Evolutionary conservation across 2,797 vertebrate species (phyloP).

Genomic region (Lutjanus campechanus): DNA sequence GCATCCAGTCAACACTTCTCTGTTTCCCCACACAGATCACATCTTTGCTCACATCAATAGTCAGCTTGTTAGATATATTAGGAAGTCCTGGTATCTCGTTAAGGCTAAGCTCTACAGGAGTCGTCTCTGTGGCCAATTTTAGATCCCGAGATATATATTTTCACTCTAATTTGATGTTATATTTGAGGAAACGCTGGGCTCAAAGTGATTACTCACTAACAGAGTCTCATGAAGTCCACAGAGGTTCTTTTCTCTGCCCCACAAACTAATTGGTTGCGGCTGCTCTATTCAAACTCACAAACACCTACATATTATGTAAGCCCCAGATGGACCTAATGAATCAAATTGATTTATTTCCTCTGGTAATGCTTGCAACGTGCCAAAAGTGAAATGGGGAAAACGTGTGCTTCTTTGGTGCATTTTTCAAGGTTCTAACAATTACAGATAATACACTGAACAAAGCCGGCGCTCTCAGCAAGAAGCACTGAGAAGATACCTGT

Average conservation of each 20-base stretch:
- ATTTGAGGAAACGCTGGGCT: constrained; percentile 42
- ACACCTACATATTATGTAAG: constrained; percentile 76
- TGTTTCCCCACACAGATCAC: constrained; percentile 42
- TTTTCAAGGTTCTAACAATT: constrained; percentile 49
- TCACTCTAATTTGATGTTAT: constrained; percentile 39
- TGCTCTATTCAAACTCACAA: constrained; percentile 66
- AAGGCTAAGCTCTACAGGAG: not conserved
- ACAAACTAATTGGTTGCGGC: constrained; percentile 69
- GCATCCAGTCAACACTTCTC: constrained; percentile 39
- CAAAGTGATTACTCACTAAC: constrained; percentile 42
- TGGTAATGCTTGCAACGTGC: constrained; percentile 45
- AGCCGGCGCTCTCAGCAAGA: constrained; percentile 24
- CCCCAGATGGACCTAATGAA: constrained; percentile 73
- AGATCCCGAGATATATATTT: constrained; percentile 36
- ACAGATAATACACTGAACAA: constrained; percentile 32
- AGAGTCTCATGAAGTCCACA: constrained; percentile 47
- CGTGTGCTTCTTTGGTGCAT: constrained; percentile 42
- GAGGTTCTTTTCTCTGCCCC: constrained; percentile 59
- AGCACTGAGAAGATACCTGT: not conserved
- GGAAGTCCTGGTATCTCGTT: constrained; percentile 26
- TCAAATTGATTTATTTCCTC: constrained; percentile 72
- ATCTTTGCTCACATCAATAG: constrained; percentile 44
- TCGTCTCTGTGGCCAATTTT: constrained; percentile 32
- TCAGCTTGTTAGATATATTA: constrained; percentile 36
- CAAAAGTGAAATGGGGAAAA: constrained; percentile 68